Evolutionary conservation across 2,888 invertebrate genomes (phyloP).

Genomic region (Frankliniella fusca): DNA sequence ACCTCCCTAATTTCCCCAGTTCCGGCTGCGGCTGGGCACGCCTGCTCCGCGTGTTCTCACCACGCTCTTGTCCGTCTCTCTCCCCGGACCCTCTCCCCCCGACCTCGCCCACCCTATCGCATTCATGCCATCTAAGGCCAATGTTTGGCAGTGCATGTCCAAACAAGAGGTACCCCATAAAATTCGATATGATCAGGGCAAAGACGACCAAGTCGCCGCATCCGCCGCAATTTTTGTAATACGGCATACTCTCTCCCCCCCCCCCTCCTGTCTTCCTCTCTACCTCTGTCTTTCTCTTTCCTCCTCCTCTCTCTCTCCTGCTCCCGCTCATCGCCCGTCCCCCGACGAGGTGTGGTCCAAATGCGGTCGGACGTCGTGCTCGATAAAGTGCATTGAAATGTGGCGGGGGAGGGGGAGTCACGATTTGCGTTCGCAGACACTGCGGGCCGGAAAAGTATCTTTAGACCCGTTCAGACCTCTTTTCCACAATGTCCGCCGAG

Average conservation of each 20-base stretch:
- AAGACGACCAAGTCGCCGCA: background rate
- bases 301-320: background rate
- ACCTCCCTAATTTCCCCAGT: too few relatives aligned
- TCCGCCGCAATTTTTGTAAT: slow-evolving; percentile 23
- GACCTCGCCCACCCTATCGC: background rate
- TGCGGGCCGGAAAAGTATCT: too few relatives aligned
- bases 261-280: background rate
- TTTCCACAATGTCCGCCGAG: too few relatives aligned
- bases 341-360: slow-evolving; percentile 17
- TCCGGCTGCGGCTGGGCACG: too few relatives aligned
- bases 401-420: slow-evolving; percentile 1
- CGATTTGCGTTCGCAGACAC: background rate
- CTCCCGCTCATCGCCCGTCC: slow-evolving; percentile 3
- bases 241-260: background rate
- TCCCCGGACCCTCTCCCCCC: too few relatives aligned
- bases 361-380: slow-evolving; percentile 25
- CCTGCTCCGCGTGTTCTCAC: too few relatives aligned
- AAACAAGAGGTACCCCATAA: background rate
- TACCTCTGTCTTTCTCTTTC: background rate
- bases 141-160: slow-evolving; percentile 10
- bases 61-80: too few relatives aligned
- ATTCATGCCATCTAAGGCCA: background rate
- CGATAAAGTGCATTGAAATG: slow-evolving; percentile 25
- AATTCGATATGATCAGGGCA: background rate
- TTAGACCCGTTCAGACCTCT: too few relatives aligned